phyloP scores from a whole-genome alignment of 2,113 vertebrate species.

The Cyprinodon tularosa region DNA sequence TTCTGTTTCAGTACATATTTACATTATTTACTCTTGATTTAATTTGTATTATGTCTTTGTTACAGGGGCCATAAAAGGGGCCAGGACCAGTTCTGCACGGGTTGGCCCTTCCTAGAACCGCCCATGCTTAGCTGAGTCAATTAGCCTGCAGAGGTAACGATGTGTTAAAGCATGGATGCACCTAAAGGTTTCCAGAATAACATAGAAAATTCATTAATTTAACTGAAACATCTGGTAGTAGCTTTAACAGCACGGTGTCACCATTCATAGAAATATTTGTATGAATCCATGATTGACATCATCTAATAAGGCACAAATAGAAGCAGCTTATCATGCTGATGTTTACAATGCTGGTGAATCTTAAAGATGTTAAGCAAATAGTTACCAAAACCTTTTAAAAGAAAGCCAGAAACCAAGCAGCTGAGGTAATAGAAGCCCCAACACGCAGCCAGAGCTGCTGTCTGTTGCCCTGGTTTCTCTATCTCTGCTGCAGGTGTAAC shows the following conservation, averaged over 20 bases:
- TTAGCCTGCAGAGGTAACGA: no score
- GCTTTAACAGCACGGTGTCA: slow-evolving; percentile 5
- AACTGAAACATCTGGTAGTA: no score
- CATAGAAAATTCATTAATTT: no score
- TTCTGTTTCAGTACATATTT: no score
- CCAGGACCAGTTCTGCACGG: no score
- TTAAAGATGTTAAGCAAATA: slow-evolving; percentile 17
- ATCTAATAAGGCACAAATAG: slow-evolving; percentile 21
- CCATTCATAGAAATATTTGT: slow-evolving; percentile 18
- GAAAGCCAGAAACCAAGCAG: slow-evolving; percentile 49
- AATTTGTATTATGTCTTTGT: no score
- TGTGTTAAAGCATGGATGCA: no score
- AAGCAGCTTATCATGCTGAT: slow-evolving; percentile 12
- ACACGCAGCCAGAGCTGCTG: slow-evolving; percentile 30
- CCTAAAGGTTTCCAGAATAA: no score
- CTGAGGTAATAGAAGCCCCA: slow-evolving; percentile 31
- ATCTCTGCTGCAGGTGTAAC: slow-evolving; percentile 52
- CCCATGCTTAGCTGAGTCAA: no score
- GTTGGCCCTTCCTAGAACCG: no score
- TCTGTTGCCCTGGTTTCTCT: slow-evolving; percentile 63
- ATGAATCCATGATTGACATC: slow-evolving; percentile 34
- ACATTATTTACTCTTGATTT: no score
- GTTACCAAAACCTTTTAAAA: slow-evolving; percentile 38
- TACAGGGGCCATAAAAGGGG: no score
- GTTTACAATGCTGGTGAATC: slow-evolving; percentile 8